Percentiles rank a stretch among this genome's conserved stretches.
Conservation (phyloP, 92 coral and sea anemone species). For the Zoanthus sociatus region DNA sequence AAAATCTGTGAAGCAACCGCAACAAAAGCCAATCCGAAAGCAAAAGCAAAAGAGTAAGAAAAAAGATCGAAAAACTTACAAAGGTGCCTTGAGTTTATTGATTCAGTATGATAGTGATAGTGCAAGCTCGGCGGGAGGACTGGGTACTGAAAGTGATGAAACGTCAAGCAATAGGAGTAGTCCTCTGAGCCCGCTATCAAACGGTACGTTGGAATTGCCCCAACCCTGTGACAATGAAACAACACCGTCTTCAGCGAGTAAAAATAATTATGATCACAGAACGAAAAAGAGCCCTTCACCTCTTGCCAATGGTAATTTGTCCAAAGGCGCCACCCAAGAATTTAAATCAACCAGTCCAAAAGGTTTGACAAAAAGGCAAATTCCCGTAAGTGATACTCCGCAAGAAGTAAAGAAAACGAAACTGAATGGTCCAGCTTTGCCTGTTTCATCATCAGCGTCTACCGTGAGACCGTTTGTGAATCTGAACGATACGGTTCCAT, state of each 20-base stretch:
- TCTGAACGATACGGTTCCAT: constrained; percentile 71
- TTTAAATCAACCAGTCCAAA: constrained; percentile 33
- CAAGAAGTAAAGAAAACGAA: constrained; percentile 73
- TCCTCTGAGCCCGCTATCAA: constrained; percentile 66
- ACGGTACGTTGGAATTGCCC: background rate
- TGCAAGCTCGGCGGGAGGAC: constrained; percentile 75
- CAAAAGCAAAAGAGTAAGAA: constrained; percentile 23
- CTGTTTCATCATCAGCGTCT: constrained; percentile 12
- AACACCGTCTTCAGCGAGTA: constrained; percentile 42
- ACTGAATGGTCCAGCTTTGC: constrained; percentile 10
- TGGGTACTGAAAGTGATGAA: constrained; percentile 83
- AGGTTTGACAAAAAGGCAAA: constrained; percentile 56
- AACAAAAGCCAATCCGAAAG: constrained; percentile 3
- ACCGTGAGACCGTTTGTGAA: constrained; percentile 62
- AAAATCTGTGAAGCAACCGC: background rate
- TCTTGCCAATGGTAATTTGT: constrained; percentile 45
- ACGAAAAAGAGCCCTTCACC: constrained; percentile 22
- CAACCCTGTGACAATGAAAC: constrained; percentile 32
- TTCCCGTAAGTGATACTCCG: constrained; percentile 19
- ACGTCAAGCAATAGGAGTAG: constrained; percentile 76
- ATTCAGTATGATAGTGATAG: constrained; percentile 95
- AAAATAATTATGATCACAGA: constrained; percentile 7
- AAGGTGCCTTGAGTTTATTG: constrained; percentile 86
- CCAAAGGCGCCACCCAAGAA: constrained; percentile 11
- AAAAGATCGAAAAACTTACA: constrained; percentile 17